Evolutionary conservation across 2,113 vertebrate species (phyloP), one percentile per base, ranked within the genome.

Genomic region (Tonatia bakeri): DNA sequence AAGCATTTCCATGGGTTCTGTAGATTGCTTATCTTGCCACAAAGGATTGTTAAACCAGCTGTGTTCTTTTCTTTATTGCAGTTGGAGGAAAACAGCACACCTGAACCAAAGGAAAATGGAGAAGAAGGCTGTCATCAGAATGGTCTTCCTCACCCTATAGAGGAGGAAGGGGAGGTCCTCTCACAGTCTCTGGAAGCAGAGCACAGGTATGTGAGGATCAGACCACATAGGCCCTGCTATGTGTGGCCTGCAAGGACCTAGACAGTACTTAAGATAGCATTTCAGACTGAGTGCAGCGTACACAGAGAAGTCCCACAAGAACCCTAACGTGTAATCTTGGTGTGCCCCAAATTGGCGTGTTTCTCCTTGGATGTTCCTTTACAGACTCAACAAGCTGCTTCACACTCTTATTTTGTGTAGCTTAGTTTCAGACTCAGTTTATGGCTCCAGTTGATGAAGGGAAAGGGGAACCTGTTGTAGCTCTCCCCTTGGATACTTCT

Each of bases 101-200:
- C 99, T 82, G 99, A 99, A 98, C 99, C 99, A 98, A 99, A 99
- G 98, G 99, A 99, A 98, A 99, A 99, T 96, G 99, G 98, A 90
- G 99, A 99, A 90, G 99, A 99, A 90, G 98, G 98, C 87, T 99
- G 99, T 98, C 99, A 99, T 90, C 99, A 99, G 98, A 99, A 99
- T 81, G 99, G 99, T 94, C 98, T 99, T 98, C 98, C 99, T 98
- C 99, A 99, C 95, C 99, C 99, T 95, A 97, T 99, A 97, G 99
- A 99, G 0, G 99, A 99, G 98, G 99, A 99, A 97, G 98, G 99
- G 4, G 99, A 99, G 94, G 99, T 99, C 97, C 99, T 99, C 96
- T 99, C 99, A 90, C 99, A 99, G 96, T 99, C 99, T 75, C 97
- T 99, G 98, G 99, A 99, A 98, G 99, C 99, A 95, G 99, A 99